Base-by-base conservation (phyloP, 2,797 vertebrate genomes). In the Gymnoscopelus microlampas region DNA sequence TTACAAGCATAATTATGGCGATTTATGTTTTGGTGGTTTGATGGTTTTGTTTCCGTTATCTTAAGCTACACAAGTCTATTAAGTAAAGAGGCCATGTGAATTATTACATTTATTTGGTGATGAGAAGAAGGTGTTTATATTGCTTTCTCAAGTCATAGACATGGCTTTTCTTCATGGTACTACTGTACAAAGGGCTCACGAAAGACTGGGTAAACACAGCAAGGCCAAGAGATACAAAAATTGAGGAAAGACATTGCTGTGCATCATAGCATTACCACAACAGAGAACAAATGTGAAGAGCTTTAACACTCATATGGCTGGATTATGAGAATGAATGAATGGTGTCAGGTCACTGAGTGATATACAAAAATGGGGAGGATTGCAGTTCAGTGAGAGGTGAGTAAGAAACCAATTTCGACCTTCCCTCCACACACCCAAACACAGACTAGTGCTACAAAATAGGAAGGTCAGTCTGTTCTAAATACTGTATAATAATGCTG, bases 391-490 rank as follows among this genome's bases (percentile, higher is more conserved):
- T 73, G 26, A 58, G 49, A 77, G n/a, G 29, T 85, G 81, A 87
- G 67, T 79, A 81, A 80, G 63, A 78, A 68, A 47, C 5, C 58
- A 63, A 74, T 82, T 62, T 72, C 53, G 53, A 65, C 63, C 62
- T 65, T 66, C 63, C 77, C 66, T 60, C 19, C 48, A 85, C 51
- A 55, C 81, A 84, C 78, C 76, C 78, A 81, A 88, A 83, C 78
- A 76, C 29, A 73, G 35, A 71, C 29, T 3, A 70, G 69, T 74
- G 56, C 56, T 71, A 61, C 73, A 65, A 81, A 74, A 82, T 73
- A 2, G 50, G 71, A 67, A 47, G 66, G 57, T 19, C 76, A 73
- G 77, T 62, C 67, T 71, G 77, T 74, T 70, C 73, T 68, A 71
- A 44, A 44, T 44, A 44, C 8, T 44, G 0, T 8, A 7, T 44